These are phyloP conservation scores for Iphiclides podalirius DNA, from an alignment of 2,888 invertebrate genomes.

Conservation along the genomic window DNA sequence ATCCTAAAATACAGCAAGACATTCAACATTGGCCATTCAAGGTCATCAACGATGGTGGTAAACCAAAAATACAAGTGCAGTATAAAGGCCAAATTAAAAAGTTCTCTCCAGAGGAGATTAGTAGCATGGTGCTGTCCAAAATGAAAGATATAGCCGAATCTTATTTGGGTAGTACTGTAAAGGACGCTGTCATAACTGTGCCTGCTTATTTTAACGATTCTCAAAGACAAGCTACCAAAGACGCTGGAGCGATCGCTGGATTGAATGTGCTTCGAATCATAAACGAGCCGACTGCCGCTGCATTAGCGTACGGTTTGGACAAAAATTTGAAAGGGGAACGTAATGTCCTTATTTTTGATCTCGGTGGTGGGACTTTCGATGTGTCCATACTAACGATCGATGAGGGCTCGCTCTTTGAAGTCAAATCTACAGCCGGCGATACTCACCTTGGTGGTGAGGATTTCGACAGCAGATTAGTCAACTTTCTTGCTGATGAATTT, in stretches of 20 bases:
- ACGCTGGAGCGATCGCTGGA: conserved; percentile 87
- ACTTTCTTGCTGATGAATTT: conserved; percentile 84
- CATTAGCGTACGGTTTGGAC: conserved; percentile 85
- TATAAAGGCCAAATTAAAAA: conserved; percentile 82
- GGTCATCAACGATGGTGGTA: conserved; percentile 82
- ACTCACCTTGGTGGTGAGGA: conserved; percentile 92
- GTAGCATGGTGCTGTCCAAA: conserved; percentile 82
- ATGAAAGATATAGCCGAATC: conserved; percentile 84
- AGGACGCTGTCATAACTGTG: conserved; percentile 88
- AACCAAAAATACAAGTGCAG: conserved; percentile 83
- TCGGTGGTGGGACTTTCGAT: conserved; percentile 87
- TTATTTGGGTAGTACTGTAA: conserved; percentile 83
- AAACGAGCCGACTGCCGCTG: conserved; percentile 90
- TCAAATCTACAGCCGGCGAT: conserved; percentile 91
- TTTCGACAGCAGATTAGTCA: conserved; percentile 82
- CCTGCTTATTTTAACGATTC: conserved; percentile 90
- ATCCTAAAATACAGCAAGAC: conserved; percentile 87
- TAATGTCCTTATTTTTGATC: conserved; percentile 82
- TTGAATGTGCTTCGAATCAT: conserved; percentile 90
- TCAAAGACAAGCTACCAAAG: conserved; percentile 88
- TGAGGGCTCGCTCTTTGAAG: conserved; percentile 89
- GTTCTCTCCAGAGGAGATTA: conserved; percentile 86
- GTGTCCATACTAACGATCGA: conserved; percentile 91
- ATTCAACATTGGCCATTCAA: conserved; percentile 92
- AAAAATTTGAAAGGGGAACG: conserved; percentile 82